A percentile compares a stretch with the other conserved stretches of the same genome.
Evolutionary conservation across 2,113 vertebrate genomes (phyloP).

Genomic region (Steatornis caripensis): DNA sequence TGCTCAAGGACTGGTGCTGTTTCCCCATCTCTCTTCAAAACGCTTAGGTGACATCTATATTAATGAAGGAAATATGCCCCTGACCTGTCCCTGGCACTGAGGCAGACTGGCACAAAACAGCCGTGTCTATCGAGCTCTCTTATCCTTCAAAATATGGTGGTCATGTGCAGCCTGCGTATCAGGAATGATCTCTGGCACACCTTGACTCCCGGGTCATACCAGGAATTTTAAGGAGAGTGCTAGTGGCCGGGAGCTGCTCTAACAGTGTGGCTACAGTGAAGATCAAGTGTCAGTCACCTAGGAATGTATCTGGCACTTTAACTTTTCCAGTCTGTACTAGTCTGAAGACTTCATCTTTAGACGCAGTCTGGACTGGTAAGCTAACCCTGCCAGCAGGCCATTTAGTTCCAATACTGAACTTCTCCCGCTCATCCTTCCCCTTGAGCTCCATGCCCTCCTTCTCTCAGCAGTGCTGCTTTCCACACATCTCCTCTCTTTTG

Average conservation of each 20-base stretch:
- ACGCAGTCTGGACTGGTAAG: background rate
- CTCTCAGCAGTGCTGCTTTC: background rate
- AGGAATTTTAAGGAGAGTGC: background rate
- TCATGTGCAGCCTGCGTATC: background rate
- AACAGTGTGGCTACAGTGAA: background rate
- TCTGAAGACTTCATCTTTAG: background rate
- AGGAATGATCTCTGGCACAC: background rate
- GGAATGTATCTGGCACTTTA: background rate
- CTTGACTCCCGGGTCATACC: background rate
- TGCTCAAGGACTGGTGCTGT: background rate
- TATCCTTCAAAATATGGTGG: background rate
- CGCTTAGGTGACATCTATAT: background rate
- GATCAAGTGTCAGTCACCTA: background rate
- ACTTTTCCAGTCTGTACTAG: background rate
- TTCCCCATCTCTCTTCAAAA: background rate
- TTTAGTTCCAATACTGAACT: background rate
- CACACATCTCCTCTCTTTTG: background rate
- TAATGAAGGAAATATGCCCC: background rate
- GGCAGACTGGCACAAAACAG: background rate
- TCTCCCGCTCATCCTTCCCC: background rate
- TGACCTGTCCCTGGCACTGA: background rate
- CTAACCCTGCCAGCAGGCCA: background rate
- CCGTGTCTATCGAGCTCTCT: rapidly evolving
- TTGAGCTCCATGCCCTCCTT: background rate
- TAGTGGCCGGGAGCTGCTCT: background rate